Evolutionary conservation across 2,797 vertebrate species (phyloP), one percentile per base, ranked within the genome.

Genomic region (Myotis pilosus): DNA sequence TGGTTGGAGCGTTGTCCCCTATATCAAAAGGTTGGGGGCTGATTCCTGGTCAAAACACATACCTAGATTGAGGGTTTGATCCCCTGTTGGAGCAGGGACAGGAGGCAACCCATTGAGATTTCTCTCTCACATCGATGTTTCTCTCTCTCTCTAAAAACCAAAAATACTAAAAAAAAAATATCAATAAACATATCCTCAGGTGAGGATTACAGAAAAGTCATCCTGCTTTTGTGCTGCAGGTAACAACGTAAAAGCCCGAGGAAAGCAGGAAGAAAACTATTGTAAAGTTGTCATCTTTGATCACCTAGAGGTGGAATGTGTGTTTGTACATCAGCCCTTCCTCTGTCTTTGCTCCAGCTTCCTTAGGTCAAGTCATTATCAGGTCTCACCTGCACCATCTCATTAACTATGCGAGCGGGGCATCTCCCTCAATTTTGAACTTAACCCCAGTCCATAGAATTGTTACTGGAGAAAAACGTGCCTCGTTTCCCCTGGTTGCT

Each of bases 281-380:
- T 15, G 1, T 66, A 30, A n/a, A 19, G 17, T 6, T 15, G 8
- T 36, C 0, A 0, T n/a, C 38, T 80, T 72, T 62, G 66, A 51
- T 57, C 22, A 8, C 28, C 0, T n/a, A 1, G 66, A 36, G 22
- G 19, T 13, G 28, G 44, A 20, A 22, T 3, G 0, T n/a, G 30
- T 36, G 10, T 75, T 36, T 17, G 1, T 10, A 47, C 0, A 20
- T 9, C 20, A 33, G 49, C 41, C 22, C 8, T 5, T 17, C 38
- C 66, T 71, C 62, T 28, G 0, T 25, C 36, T 19, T 12, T 41
- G 9, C 20, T 19, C 33, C 7, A 3, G 6, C 22, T 25, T 33
- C 76, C 38, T 69, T 1, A 12, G 68, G 80, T 55, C 22, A 20
- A 30, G n/a, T 25, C 47, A 19, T 16, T 22, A 1, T 9, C 44